Percentiles rank a stretch among this genome's conserved stretches.
Evolutionary conservation across 30 jellyfish, hydroid and myxozoan genomes (phyloP).

Genomic region (Rhopilema esculentum): DNA sequence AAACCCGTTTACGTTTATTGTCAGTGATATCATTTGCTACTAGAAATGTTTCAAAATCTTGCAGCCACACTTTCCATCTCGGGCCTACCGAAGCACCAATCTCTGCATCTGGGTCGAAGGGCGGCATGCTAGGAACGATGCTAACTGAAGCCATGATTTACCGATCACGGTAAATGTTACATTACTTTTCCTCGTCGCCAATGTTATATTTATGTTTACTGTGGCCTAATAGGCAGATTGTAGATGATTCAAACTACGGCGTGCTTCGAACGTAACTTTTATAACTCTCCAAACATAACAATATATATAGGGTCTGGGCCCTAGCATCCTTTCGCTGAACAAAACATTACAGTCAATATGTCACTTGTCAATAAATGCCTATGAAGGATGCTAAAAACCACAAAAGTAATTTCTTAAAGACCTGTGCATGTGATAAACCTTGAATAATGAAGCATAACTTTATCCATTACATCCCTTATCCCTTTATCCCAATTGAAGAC

Average conservation of each 20-base stretch:
- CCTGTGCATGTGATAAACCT: too few species aligned
- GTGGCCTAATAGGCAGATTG: background rate
- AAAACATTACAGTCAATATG: background rate
- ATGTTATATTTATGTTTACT: background rate
- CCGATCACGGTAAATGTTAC: background rate
- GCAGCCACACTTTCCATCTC: constrained; percentile 24
- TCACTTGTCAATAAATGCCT: too few species aligned
- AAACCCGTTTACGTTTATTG: constrained; percentile 31
- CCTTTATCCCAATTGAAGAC: too few species aligned
- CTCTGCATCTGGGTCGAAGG: constrained; percentile 16
- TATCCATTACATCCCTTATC: too few species aligned
- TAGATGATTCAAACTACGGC: background rate
- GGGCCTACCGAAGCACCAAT: constrained; percentile 12
- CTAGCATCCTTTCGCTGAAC: background rate
- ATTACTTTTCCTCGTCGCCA: background rate
- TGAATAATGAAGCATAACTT: too few species aligned
- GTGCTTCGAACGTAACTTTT: background rate
- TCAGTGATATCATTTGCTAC: constrained; percentile 7
- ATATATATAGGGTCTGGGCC: background rate
- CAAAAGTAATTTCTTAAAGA: too few species aligned
- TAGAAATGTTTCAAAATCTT: constrained; percentile 11
- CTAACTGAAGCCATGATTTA: background rate
- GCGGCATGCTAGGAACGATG: background rate
- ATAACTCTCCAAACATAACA: background rate
- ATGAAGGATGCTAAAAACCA: too few species aligned